Evolutionary conservation across 1,140 invertebrate species (phyloP).

Genomic region (Laodelphax striatellus): DNA sequence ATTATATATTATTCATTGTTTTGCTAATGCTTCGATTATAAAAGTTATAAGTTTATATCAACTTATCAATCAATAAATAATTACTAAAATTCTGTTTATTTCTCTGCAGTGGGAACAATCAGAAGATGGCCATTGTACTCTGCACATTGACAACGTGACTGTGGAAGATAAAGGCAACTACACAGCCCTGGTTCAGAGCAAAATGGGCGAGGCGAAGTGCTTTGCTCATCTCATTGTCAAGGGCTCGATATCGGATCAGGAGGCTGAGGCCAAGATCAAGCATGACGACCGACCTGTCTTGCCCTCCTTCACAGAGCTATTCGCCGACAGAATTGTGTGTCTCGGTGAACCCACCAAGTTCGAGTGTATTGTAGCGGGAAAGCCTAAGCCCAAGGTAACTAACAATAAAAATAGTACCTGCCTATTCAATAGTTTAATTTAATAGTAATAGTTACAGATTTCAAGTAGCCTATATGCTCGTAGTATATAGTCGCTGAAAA

Average conservation of each 20-base stretch:
- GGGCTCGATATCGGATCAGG: slow-evolving; percentile 25
- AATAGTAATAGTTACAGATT: too few species aligned
- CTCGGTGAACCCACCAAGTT: slow-evolving; percentile 50
- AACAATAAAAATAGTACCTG: too few species aligned
- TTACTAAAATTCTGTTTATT: background rate
- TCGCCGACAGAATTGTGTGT: slow-evolving; percentile 39
- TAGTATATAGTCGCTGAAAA: too few species aligned
- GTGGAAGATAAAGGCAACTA: slow-evolving; percentile 63
- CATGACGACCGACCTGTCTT: slow-evolving; percentile 41
- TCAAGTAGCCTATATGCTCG: too few species aligned
- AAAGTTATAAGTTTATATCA: too few species aligned
- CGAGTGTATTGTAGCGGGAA: slow-evolving; percentile 56
- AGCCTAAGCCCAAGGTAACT: slow-evolving; percentile 57
- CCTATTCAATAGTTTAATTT: too few species aligned
- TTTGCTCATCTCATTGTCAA: slow-evolving; percentile 66
- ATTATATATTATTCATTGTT: too few species aligned
- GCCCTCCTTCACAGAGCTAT: slow-evolving; percentile 53
- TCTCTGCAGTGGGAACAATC: slow-evolving; percentile 32
- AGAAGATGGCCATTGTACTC: slow-evolving; percentile 39
- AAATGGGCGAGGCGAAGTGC: slow-evolving; percentile 63
- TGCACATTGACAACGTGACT: slow-evolving; percentile 43
- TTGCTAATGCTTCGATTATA: too few species aligned
- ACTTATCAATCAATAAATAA: too few species aligned
- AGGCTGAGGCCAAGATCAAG: slow-evolving; percentile 5
- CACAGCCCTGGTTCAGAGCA: slow-evolving; percentile 58